These are phyloP conservation scores for Maccullochella peelii DNA, from an alignment of 2,113 vertebrate genomes.

Conservation along the genomic window DNA sequence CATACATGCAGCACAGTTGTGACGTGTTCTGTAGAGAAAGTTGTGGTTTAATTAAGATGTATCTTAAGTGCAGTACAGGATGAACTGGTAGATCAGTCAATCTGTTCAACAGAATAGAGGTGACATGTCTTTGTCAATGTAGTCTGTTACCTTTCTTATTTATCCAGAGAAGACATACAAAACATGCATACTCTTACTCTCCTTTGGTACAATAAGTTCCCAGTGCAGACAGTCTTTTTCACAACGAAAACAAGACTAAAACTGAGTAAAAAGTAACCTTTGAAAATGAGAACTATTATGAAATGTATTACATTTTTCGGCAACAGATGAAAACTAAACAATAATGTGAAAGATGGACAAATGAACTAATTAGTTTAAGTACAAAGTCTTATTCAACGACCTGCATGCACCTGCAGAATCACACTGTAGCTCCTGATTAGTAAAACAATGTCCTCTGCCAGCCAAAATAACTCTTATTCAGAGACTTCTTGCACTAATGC, in stretches of 20 bases:
- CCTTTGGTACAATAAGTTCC: background rate
- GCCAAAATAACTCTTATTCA: background rate
- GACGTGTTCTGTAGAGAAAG: background rate
- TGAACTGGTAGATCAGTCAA: background rate
- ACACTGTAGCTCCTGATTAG: too few relatives aligned
- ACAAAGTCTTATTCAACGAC: too few relatives aligned
- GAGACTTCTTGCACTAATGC: background rate
- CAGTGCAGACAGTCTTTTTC: background rate
- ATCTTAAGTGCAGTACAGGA: conserved; percentile 4
- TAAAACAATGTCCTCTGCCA: too few relatives aligned
- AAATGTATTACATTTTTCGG: background rate
- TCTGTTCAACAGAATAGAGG: conserved; percentile 1
- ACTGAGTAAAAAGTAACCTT: background rate
- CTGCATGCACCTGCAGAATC: background rate
- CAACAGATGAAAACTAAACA: background rate
- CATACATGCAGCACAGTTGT: background rate
- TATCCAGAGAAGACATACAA: background rate
- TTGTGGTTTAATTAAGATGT: conserved; percentile 9
- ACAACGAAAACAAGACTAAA: too few relatives aligned
- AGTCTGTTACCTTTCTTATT: background rate
- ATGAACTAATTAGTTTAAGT: background rate
- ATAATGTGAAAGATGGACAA: background rate
- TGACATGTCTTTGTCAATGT: background rate
- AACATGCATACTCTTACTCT: background rate
- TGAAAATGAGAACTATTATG: background rate